Conservation (phyloP, 2,797 vertebrate genomes). For the Channa striata region DNA sequence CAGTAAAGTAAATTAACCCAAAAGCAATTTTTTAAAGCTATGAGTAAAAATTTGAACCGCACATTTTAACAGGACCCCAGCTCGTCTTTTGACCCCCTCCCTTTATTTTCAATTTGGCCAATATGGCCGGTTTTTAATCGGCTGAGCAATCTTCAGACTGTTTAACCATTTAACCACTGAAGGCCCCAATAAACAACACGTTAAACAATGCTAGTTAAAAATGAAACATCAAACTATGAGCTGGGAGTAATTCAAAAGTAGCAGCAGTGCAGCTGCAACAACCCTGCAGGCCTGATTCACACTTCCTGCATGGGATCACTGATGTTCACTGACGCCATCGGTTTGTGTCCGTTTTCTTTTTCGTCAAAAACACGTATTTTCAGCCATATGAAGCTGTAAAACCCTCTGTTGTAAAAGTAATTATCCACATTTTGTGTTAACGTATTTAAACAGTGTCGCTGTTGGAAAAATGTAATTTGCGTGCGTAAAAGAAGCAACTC, state of each 20-base stretch:
- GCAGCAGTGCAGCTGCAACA: constrained; percentile 18
- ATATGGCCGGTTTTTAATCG: too few species aligned
- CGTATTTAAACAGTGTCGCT: background rate
- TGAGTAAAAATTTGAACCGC: background rate
- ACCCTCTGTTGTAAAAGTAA: background rate
- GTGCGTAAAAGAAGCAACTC: constrained; percentile 6
- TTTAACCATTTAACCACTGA: too few species aligned
- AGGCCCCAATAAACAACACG: too few species aligned
- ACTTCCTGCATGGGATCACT: background rate
- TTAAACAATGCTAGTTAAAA: too few species aligned
- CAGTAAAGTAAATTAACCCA: too few species aligned
- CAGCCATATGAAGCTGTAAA: background rate
- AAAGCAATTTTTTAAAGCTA: background rate
- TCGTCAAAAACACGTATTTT: background rate
- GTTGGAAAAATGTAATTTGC: background rate
- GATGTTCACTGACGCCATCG: background rate
- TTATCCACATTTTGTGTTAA: background rate
- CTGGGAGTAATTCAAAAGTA: background rate
- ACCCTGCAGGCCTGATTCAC: constrained; percentile 8
- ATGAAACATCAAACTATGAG: too few species aligned
- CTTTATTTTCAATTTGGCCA: background rate
- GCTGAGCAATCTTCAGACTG: too few species aligned
- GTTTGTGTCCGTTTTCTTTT: background rate
- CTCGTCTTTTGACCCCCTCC: background rate
- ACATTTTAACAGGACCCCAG: background rate